These are phyloP conservation scores for Fregetta grallaria DNA, from an alignment of 2,113 vertebrate species.

Conservation along the genomic window DNA sequence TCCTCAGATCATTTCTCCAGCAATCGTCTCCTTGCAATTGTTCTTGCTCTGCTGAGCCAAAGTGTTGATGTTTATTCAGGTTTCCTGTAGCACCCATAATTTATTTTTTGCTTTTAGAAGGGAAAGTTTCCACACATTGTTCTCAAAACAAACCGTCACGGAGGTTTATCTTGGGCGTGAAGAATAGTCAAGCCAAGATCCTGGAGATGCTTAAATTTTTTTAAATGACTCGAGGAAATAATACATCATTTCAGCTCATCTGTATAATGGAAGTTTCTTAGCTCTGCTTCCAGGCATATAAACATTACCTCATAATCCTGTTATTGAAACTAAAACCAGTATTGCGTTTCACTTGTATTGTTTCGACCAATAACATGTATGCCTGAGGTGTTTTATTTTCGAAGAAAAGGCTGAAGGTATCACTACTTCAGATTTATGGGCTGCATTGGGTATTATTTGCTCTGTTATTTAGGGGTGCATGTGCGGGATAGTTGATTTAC, in stretches of 20 bases:
- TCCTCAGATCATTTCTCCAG: neutral
- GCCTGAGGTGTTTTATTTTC: neutral
- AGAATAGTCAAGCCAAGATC: neutral
- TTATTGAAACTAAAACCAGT: neutral
- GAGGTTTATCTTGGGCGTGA: slow-evolving; percentile 30
- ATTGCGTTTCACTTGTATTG: neutral
- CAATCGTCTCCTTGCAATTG: neutral
- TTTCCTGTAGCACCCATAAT: slow-evolving; percentile 19
- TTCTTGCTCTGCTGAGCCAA: neutral
- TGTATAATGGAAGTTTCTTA: neutral
- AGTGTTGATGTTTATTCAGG: neutral
- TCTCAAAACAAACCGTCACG: neutral
- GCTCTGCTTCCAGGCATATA: neutral
- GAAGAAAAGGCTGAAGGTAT: neutral
- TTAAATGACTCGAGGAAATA: slow-evolving; percentile 28
- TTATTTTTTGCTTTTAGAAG: neutral
- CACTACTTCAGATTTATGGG: neutral
- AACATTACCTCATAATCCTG: slow-evolving; percentile 11
- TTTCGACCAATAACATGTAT: neutral
- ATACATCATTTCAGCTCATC: slow-evolving; percentile 33
- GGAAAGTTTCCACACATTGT: slow-evolving; percentile 33
- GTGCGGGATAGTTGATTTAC: neutral
- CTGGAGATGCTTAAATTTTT: neutral
- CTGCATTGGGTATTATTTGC: neutral
- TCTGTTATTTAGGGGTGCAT: neutral